These are phyloP conservation scores for Valencia hispanica DNA, from an alignment of 2,797 vertebrate species.

Conservation along the genomic window DNA sequence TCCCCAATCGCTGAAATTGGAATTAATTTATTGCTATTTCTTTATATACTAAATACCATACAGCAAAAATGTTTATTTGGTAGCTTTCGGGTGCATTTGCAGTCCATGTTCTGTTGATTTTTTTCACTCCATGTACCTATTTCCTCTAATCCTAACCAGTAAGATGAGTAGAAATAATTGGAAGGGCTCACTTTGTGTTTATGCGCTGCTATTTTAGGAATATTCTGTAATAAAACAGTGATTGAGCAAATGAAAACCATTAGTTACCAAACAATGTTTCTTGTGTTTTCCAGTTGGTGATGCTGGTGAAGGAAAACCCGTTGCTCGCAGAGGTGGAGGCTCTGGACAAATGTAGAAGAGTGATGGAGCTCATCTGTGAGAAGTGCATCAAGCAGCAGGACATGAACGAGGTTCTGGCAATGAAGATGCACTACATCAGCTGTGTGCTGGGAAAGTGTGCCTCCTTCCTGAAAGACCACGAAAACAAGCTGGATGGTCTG, in stretches of 20 bases:
- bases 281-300: slow-evolving; percentile 83
- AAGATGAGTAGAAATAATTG: not conserved
- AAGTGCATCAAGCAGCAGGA: slow-evolving; percentile 98
- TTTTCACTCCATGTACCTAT: not conserved
- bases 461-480: slow-evolving; percentile 87
- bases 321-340: slow-evolving; percentile 87
- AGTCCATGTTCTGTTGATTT: not conserved
- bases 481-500: slow-evolving; percentile 90
- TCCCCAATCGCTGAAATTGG: not conserved
- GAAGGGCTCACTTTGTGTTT: not conserved
- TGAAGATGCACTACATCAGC: slow-evolving; percentile 99
- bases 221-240: not conserved
- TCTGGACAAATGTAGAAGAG: slow-evolving; percentile 88
- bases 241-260: not conserved
- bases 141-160: not conserved
- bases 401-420: slow-evolving; percentile 97
- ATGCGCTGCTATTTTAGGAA: not conserved
- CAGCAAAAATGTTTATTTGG: too few species aligned
- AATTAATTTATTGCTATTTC: not conserved
- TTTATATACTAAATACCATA: too few species aligned
- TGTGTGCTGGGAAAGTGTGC: slow-evolving; percentile 93
- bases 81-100: too few species aligned
- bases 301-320: slow-evolving; percentile 93
- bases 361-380: slow-evolving; percentile 96
- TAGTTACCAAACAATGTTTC: not conserved